Base-by-base conservation (phyloP, 2,888 invertebrate genomes). In the Isotomurus palustris region DNA sequence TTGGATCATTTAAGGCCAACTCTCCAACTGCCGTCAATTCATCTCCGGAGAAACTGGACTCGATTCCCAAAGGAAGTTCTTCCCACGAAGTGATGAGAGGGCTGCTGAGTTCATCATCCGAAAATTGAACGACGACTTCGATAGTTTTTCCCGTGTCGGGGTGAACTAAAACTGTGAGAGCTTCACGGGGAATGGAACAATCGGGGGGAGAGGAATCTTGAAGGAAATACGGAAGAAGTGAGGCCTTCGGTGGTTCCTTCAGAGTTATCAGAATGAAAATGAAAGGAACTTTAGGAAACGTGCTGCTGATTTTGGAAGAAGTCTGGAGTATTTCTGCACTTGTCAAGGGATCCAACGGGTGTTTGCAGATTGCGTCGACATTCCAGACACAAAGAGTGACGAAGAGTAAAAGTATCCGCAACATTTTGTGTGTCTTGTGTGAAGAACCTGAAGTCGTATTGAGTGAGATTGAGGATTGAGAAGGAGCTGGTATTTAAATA, bases 231-330 rank as follows among this genome's bases (percentile, higher is more conserved):
- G 19, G 21, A 21, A 58, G 24, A 10, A 61, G 38, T 0, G 12
- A 12, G 0, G 54, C 43, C 24, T 61, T 61, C 35, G 53, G 52
- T 2, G 61, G 58, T 22, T 61, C 61, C 17, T 61, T 32, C 17
- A 61, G 43, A 3, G 48, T 32, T n/a, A 61, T 58, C 12, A 47
- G 51, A n/a, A 47, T 58, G 24, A 58, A 61, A 3, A 48, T 24
- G 53, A 53, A 60, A 21, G 50, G 12, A n/a, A 41, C 48, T 12
- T 17, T 12, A 27, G 6, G 40, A 10, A 19, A 10, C 5, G 40
- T 6, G 8, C 12, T n/a, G n/a, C 19, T 40, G 40, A 40, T 40
- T 10, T 17, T 40, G n/a, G n/a, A 5, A n/a, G 19, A n/a, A 5
- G 40, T 40, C 5, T 5, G 17, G 5, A 19, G 19, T 17, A 40